Percentiles rank a stretch among this genome's conserved stretches.
phyloP scores from a whole-genome alignment of 2,888 invertebrate genomes.

The Lutraria lutraria region DNA sequence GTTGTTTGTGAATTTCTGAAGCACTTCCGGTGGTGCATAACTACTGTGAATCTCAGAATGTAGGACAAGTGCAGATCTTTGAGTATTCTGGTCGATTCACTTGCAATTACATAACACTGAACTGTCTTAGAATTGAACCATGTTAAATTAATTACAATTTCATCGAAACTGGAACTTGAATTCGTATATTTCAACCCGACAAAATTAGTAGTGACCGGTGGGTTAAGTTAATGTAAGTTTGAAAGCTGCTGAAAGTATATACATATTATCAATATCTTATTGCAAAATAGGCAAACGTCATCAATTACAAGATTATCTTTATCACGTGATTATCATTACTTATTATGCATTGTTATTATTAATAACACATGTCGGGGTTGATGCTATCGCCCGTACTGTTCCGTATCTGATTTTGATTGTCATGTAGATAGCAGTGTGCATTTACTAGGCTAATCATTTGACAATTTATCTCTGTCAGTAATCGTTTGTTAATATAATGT shows the following conservation, averaged over 20 bases:
- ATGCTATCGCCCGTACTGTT: not conserved
- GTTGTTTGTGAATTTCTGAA: not conserved
- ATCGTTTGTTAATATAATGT: not conserved
- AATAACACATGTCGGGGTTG: not conserved
- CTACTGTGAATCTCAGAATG: not conserved
- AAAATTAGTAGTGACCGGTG: not conserved
- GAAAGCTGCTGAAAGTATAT: not conserved
- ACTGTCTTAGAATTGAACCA: too few species aligned
- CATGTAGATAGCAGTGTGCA: not conserved
- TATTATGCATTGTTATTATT: not conserved
- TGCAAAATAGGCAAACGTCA: not conserved
- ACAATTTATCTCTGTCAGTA: not conserved
- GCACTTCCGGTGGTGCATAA: not conserved
- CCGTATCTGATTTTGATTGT: not conserved
- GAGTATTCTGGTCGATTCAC: too few species aligned
- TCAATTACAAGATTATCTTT: not conserved
- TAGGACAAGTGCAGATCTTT: not conserved
- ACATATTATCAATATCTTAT: not conserved
- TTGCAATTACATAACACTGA: too few species aligned
- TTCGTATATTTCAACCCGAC: not conserved
- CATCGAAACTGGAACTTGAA: not conserved
- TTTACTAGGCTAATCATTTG: not conserved
- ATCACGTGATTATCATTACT: not conserved
- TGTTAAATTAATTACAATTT: not conserved
- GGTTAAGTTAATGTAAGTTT: not conserved